phyloP scores from a whole-genome alignment of 1,140 invertebrate genomes.

The Probaryconus sp. region DNA sequence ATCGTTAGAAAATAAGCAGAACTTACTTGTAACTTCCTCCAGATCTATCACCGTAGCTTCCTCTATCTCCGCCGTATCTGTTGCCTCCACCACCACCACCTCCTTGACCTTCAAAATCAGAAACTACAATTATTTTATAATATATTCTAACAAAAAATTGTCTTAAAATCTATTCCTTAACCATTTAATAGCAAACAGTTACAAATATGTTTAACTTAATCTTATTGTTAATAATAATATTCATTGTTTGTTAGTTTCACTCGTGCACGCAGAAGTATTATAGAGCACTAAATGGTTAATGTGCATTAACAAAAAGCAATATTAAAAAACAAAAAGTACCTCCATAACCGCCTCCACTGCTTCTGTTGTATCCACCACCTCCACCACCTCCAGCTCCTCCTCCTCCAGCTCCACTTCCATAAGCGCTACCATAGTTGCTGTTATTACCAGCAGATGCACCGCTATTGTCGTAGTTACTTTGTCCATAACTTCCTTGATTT shows the following conservation, averaged over 20 bases:
- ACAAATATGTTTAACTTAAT: no score
- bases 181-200: no score
- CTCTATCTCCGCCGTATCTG: constrained; percentile 77
- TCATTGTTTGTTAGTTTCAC: no score
- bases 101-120: constrained; percentile 61
- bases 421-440: constrained; percentile 65
- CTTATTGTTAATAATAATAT: no score
- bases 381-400: constrained; percentile 77
- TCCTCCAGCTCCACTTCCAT: constrained; percentile 69
- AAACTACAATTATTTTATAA: constrained; percentile 14
- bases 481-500: constrained; percentile 75
- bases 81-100: constrained; percentile 70
- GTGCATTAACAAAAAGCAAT: not conserved
- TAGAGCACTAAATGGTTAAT: no score
- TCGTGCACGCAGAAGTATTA: no score
- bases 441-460: constrained; percentile 72
- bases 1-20: constrained; percentile 49
- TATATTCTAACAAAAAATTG: no score
- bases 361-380: constrained; percentile 69
- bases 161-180: no score
- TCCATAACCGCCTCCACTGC: constrained; percentile 61
- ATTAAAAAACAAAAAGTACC: constrained; percentile 38
- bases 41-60: constrained; percentile 77
- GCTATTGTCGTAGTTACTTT: constrained; percentile 76
- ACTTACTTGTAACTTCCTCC: constrained; percentile 76